A percentile compares a stretch with the other conserved stretches of the same genome.
Evolutionary conservation across 2,888 invertebrate species (phyloP).

Genomic region (Muscina levida): DNA sequence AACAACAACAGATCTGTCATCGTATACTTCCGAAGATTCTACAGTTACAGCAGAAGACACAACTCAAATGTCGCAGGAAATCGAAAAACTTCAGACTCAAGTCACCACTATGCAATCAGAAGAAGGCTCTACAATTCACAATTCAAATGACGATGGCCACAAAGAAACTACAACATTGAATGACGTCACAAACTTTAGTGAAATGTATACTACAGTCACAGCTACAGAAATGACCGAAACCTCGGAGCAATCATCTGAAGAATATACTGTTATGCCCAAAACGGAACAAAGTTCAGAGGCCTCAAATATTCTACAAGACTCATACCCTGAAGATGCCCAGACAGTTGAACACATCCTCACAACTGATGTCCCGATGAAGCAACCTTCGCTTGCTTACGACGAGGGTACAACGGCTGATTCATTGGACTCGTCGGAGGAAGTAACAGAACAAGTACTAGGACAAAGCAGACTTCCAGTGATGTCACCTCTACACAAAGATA

Average conservation of each 20-base stretch:
- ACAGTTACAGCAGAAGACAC: slow-evolving; percentile 64
- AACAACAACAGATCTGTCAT: slow-evolving; percentile 59
- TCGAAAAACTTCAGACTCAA: slow-evolving; percentile 70
- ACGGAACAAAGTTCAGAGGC: slow-evolving; percentile 71
- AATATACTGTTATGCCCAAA: slow-evolving; percentile 21
- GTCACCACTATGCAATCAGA: slow-evolving; percentile 59
- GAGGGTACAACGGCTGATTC: slow-evolving; percentile 17
- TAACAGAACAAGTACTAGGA: slow-evolving; percentile 25
- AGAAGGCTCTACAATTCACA: slow-evolving; percentile 34
- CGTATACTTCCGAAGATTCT: slow-evolving; percentile 59
- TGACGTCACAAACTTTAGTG: too few species aligned
- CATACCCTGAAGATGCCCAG: neutral
- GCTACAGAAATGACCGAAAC: too few species aligned
- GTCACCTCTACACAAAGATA: slow-evolving; percentile 66
- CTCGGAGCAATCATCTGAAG: too few species aligned
- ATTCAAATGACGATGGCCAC: neutral
- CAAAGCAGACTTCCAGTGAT: slow-evolving; percentile 42
- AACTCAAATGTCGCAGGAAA: slow-evolving; percentile 70
- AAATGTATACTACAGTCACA: too few species aligned
- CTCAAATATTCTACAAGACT: neutral
- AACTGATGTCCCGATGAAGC: neutral
- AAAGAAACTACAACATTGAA: neutral
- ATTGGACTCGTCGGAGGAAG: slow-evolving; percentile 34
- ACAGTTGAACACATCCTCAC: neutral
- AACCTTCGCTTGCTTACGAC: slow-evolving; percentile 26